phyloP scores from a whole-genome alignment of 1,140 invertebrate genomes.

The Drosophila teissieri region DNA sequence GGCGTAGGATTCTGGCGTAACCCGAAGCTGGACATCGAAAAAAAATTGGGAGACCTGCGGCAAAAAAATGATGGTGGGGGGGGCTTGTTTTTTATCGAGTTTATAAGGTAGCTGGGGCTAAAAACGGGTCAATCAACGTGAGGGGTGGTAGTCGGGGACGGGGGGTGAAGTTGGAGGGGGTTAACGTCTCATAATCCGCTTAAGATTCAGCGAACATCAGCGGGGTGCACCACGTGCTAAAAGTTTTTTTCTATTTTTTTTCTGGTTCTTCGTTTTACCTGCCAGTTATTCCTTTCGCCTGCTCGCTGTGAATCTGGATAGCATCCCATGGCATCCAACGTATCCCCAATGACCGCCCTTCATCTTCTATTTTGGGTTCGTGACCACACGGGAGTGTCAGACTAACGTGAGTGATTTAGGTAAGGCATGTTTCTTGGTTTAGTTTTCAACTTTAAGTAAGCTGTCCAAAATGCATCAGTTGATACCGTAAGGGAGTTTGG shows the following conservation, averaged over 20 bases:
- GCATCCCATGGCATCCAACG: slow-evolving; percentile 13
- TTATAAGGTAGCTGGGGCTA: slow-evolving; percentile 15
- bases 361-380: neutral
- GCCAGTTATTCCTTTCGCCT: slow-evolving; percentile 14
- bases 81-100: slow-evolving; percentile 2
- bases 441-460: too few relatives aligned
- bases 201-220: slow-evolving; percentile 30
- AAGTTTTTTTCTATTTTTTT: neutral
- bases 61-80: slow-evolving; percentile 3
- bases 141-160: neutral
- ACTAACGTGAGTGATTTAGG: slow-evolving; percentile 11
- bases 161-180: neutral
- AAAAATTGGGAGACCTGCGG: slow-evolving; percentile 38
- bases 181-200: slow-evolving; percentile 48
- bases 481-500: too few relatives aligned
- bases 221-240: slow-evolving; percentile 33
- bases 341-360: neutral
- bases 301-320: slow-evolving; percentile 12
- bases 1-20: slow-evolving; percentile 26
- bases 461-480: too few relatives aligned
- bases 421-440: neutral
- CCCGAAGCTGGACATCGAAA: slow-evolving; percentile 54
- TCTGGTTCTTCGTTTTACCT: slow-evolving; percentile 11
- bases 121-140: slow-evolving; percentile 47
- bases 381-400: neutral